Base-by-base conservation (phyloP, 2,797 vertebrate species). In the Scleropages formosus region DNA sequence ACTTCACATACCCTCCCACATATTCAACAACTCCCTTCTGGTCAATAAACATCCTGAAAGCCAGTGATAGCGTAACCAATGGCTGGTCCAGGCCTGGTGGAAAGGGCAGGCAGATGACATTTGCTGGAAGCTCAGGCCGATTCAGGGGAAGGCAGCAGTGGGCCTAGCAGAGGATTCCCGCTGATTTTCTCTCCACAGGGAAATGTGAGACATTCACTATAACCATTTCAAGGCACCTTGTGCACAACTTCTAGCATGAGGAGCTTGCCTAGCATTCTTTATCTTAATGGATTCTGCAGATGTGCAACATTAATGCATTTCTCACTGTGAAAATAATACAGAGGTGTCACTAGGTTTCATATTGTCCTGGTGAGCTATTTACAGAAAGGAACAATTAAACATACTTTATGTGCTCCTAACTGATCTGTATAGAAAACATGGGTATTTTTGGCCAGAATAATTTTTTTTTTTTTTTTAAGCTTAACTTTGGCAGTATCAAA, bases 201-300 rank as follows among this genome's bases (percentile, higher is more conserved):
- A 72, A 64, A 66, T 60, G 72, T 77, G 44, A 77, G 72, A 77
- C 68, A 51, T 77, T 72, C 60, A 77, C 65, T 65, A 69, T 24
- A 15, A 31, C 22, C 18, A 51, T 58, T 77, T 72, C 60, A 26
- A 56, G 31, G 69, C 60, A n/a, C 49, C 46, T 18, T 61, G 24
- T 49, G 13, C 69, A 65, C n/a, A 18, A 26, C 59, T 39, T 65
- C 47, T 46, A 10, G 0, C 11, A 27, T 16, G 27, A 44, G 46
- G 59, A 44, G 56, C 7, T 22, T 20, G 66, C 49, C 20, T 49
- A 26, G 13, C n/a, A 12, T 39, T 51, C 0, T 12, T 49, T 39
- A 51, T 68, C 39, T 20, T 49, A 68, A 68, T 47, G 44, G 66
- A 51, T 44, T 47, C 18, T 51, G 44, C 20, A 8, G 53, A 24